Base-by-base conservation (phyloP, 2,113 vertebrate genomes). In the Erpornis zantholeuca region DNA sequence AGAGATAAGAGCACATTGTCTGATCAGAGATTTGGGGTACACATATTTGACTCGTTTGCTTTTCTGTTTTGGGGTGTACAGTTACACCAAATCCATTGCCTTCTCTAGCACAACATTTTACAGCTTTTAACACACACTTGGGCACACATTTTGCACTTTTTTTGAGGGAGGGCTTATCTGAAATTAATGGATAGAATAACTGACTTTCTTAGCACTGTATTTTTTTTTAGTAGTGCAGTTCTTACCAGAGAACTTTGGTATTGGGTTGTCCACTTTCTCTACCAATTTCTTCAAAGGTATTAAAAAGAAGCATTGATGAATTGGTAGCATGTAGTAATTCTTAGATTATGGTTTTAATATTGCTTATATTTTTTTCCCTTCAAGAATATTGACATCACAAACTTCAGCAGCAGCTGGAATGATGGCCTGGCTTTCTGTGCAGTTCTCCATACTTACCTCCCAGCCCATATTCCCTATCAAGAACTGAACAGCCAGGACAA, bases 321-420 rank as follows among this genome's bases (percentile, higher is more conserved):
- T 53, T 85, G 36, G 14, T 52, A 56, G 66, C 56, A 47, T 31
- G 13, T 72, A 49, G 45, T 44, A 49, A 16, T 42, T 42, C 15
- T 65, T 87, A 68, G 23, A 40, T 49, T n/a, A 21, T 4, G 0
- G 24, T 82, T 94, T 79, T 90, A 64, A 82, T 69, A 8, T 40
- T 61, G 14, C 13, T 91, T 45, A 3, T 19, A 0, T 36, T 78
- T 75, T 61, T 91, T 49, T 17, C 4, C 49, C 69, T 89, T 87
- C 36, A 94, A 99, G 99, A 99, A 99, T 94, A 99, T 99, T 4
- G 99, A 99, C 89, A 99, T 99, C 90, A 99, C 99, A 23, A 99
- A 99, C 97, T 99, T 99, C 98, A 99, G 99, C 98, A 99, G 99
- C 97, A 99, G 99, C 97, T 99, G 99, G 99, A 99, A 99, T 3